Percentiles rank a stretch among this genome's conserved stretches.
phyloP scores from a whole-genome alignment of 1,140 invertebrate genomes.

The Scaptomyza graminum region DNA sequence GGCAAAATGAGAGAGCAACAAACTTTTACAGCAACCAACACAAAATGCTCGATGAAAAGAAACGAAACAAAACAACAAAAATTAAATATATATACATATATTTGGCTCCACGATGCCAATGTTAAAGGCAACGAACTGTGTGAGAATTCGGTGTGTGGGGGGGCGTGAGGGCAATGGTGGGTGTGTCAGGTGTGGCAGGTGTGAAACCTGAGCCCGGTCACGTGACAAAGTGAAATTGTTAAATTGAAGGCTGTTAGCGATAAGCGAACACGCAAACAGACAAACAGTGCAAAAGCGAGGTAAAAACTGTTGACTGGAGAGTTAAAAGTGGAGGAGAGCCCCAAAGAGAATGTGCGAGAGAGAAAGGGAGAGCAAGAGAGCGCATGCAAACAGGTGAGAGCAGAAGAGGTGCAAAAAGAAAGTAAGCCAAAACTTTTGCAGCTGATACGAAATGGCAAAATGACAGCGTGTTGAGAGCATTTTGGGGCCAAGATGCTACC shows the following conservation, averaged over 20 bases:
- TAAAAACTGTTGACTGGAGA: background rate
- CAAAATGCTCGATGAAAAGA: conserved; percentile 32
- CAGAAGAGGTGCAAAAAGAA: conserved; percentile 39
- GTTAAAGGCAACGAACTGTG: conserved; percentile 1
- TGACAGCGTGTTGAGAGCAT: conserved; percentile 39
- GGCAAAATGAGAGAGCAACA: conserved; percentile 5
- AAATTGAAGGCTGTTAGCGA: conserved; percentile 55
- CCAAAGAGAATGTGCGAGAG: background rate
- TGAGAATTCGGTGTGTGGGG: no score
- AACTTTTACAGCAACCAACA: conserved; percentile 28
- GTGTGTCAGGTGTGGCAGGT: background rate
- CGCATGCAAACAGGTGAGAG: conserved; percentile 41
- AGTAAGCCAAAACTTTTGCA: conserved; percentile 44
- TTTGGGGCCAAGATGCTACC: conserved; percentile 16
- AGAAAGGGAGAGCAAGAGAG: background rate
- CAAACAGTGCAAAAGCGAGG: background rate
- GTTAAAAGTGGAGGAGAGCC: background rate
- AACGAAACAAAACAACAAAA: conserved; percentile 12
- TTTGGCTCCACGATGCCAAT: conserved; percentile 26
- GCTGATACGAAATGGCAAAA: conserved; percentile 31
- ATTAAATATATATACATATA: conserved; percentile 44
- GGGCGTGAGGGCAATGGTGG: background rate
- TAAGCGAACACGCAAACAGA: conserved; percentile 52
- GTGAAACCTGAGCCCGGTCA: conserved; percentile 20
- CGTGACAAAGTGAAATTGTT: conserved; percentile 54